Conservation (phyloP, 2,797 vertebrate genomes). For the Melanotaenia parkinsoni region DNA sequence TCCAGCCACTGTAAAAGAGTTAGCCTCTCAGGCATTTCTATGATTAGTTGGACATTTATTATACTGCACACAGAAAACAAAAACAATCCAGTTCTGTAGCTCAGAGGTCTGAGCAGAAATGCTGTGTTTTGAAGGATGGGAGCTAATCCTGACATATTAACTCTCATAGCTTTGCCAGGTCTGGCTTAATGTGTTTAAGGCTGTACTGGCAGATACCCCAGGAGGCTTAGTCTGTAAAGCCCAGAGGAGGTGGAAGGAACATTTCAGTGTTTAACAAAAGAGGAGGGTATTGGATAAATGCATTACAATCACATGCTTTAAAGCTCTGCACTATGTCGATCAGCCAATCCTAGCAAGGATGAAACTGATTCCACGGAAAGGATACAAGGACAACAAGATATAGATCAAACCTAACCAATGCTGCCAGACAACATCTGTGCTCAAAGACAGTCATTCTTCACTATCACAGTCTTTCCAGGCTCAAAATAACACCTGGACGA, state of each 20-base stretch:
- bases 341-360: conserved; percentile 20
- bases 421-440: conserved; percentile 62
- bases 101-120: conserved; percentile 45
- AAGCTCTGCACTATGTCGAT: conserved; percentile 28
- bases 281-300: conserved; percentile 42
- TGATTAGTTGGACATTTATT: conserved; percentile 23
- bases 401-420: conserved; percentile 27
- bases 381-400: conserved; percentile 33
- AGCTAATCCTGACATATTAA: conserved; percentile 70
- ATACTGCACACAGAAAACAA: conserved; percentile 10
- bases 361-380: conserved; percentile 30
- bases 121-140: conserved; percentile 55
- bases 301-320: conserved; percentile 42
- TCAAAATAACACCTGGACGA: conserved; percentile 49
- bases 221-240: conserved; percentile 58
- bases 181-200: conserved; percentile 54
- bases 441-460: conserved; percentile 39
- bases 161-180: conserved; percentile 53
- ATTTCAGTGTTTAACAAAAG: conserved; percentile 41
- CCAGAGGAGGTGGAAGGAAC: conserved; percentile 52
- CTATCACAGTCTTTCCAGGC: conserved; percentile 29
- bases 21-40: neutral
- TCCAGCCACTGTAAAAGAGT: neutral
- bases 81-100: conserved; percentile 26
- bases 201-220: conserved; percentile 62